These are phyloP conservation scores for Thereuonema tuberculata DNA, from an alignment of 1,140 invertebrate species.

Conservation along the genomic window DNA sequence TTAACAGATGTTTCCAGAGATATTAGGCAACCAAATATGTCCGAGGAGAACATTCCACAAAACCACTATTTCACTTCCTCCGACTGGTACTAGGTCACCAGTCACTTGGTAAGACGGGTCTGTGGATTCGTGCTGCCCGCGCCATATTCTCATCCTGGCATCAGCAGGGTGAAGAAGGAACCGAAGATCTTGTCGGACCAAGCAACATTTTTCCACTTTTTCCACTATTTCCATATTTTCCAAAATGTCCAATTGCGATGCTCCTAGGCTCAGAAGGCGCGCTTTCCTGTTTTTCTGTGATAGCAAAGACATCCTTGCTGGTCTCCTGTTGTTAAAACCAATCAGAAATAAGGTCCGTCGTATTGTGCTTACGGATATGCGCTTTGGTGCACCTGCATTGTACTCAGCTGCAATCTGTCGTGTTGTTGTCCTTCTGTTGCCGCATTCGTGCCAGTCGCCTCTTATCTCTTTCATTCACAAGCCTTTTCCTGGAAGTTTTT, in stretches of 20 bases:
- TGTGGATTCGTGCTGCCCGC: too few relatives aligned
- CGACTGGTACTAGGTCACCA: not conserved
- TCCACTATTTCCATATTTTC: too few relatives aligned
- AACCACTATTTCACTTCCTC: not conserved
- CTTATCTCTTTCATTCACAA: not conserved
- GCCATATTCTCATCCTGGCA: not conserved
- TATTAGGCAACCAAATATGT: not conserved
- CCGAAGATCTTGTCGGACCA: not conserved
- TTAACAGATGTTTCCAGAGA: not conserved
- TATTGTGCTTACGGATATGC: not conserved
- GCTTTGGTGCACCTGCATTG: not conserved
- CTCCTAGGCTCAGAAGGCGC: not conserved
- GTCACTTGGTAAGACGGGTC: not conserved
- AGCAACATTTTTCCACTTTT: not conserved
- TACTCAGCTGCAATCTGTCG: not conserved
- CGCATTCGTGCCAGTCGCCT: not conserved
- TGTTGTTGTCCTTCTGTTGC: not conserved
- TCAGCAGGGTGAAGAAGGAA: not conserved
- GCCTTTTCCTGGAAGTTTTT: too few relatives aligned
- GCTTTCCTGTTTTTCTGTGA: not conserved
- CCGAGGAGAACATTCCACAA: not conserved
- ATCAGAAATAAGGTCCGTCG: not conserved
- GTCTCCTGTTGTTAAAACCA: not conserved
- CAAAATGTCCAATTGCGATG: not conserved
- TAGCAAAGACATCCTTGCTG: not conserved